A percentile compares a stretch with the other conserved stretches of the same genome.
phyloP scores from a whole-genome alignment of 2,888 invertebrate species.

The Aphrophora alni region DNA sequence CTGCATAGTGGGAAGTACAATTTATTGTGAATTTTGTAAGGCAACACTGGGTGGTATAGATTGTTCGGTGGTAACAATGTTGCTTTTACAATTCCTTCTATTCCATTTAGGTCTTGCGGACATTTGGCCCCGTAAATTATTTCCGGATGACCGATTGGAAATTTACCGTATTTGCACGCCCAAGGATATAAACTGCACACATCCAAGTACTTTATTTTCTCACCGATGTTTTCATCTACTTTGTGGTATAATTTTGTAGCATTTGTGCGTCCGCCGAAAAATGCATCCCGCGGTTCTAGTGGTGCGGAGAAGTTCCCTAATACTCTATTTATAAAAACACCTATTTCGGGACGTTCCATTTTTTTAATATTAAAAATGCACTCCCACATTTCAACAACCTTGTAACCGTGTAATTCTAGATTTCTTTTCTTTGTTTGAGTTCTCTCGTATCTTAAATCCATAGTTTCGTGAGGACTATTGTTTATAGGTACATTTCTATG shows the following conservation, averaged over 20 bases:
- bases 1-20: slow-evolving; percentile 29
- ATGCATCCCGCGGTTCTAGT: slow-evolving; percentile 7
- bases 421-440: neutral
- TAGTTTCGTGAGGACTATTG: neutral
- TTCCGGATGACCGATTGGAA: slow-evolving; percentile 52
- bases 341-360: slow-evolving; percentile 28
- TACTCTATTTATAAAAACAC: neutral
- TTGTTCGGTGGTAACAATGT: too few relatives aligned
- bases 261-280: slow-evolving; percentile 10
- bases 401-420: slow-evolving; percentile 14
- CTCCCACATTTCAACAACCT: slow-evolving; percentile 39
- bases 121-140: slow-evolving; percentile 34
- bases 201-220: slow-evolving; percentile 51
- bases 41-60: too few relatives aligned
- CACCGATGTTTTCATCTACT: slow-evolving; percentile 33
- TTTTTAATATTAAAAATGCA: slow-evolving; percentile 29
- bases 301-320: neutral
- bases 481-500: neutral
- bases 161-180: slow-evolving; percentile 51
- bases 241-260: slow-evolving; percentile 44
- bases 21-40: slow-evolving; percentile 48
- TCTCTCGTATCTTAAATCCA: neutral
- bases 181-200: slow-evolving; percentile 52
- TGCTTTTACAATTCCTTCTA: slow-evolving; percentile 17
- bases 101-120: neutral